Evolutionary conservation across 2,888 invertebrate genomes (phyloP).

Genomic region (Copidosoma aretas): DNA sequence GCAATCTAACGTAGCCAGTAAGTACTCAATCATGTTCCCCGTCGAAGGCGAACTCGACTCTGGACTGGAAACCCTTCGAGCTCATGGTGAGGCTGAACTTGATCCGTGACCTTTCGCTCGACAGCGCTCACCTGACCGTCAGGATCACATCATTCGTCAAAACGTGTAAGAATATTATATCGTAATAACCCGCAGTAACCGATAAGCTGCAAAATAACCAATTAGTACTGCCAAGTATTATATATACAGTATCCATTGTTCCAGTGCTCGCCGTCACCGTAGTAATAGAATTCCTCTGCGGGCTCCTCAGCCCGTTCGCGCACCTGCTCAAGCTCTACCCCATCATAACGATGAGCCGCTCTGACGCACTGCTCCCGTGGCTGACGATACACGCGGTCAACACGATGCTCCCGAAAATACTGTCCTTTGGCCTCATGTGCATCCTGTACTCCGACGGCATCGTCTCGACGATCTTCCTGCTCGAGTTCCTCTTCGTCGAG

Average conservation of each 20-base stretch:
- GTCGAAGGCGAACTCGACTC: slow-evolving; percentile 48
- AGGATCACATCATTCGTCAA: slow-evolving; percentile 24
- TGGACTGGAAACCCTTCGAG: slow-evolving; percentile 51
- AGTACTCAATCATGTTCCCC: not conserved
- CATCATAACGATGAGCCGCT: slow-evolving; percentile 52
- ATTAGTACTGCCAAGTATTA: no score
- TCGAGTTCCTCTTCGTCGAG: slow-evolving; percentile 50
- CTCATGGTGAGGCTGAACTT: slow-evolving; percentile 48
- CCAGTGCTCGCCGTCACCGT: slow-evolving; percentile 53
- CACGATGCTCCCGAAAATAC: slow-evolving; percentile 50
- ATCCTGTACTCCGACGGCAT: slow-evolving; percentile 46
- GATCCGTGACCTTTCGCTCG: slow-evolving; percentile 33
- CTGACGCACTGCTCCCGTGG: slow-evolving; percentile 55
- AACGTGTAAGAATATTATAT: slow-evolving; percentile 14
- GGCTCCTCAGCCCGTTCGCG: slow-evolving; percentile 47
- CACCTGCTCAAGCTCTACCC: slow-evolving; percentile 54
- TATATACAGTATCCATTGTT: slow-evolving; percentile 12
- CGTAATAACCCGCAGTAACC: not conserved
- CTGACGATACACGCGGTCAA: slow-evolving; percentile 52
- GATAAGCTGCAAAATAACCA: slow-evolving; percentile 11
- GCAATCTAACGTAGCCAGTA: no score
- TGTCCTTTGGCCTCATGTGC: slow-evolving; percentile 45
- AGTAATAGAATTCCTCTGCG: slow-evolving; percentile 49
- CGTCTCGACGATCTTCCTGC: slow-evolving; percentile 43
- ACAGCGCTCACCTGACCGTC: slow-evolving; percentile 22